These are phyloP conservation scores for Cloeon dipterum DNA, from an alignment of 2,888 invertebrate species.

Conservation along the genomic window DNA sequence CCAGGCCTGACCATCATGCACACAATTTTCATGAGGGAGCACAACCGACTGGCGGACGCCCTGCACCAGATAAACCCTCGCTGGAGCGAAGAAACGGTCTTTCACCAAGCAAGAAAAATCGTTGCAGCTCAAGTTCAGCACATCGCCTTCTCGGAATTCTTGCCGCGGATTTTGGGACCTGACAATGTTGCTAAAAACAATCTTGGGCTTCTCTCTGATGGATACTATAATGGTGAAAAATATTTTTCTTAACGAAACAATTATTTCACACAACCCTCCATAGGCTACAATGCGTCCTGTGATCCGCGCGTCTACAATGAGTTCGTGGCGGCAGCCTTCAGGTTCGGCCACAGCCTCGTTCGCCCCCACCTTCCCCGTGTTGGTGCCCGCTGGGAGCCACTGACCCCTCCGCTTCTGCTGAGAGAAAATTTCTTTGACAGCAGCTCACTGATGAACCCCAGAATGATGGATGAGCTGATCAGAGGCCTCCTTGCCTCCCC, in stretches of 20 bases:
- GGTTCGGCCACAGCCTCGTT: conserved; percentile 74
- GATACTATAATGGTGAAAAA: conserved; percentile 53
- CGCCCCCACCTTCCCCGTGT: conserved; percentile 68
- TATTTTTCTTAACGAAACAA: too few species aligned
- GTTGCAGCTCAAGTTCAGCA: conserved; percentile 59
- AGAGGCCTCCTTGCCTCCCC: conserved; percentile 71
- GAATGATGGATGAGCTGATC: conserved; percentile 64
- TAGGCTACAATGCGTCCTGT: conserved; percentile 61
- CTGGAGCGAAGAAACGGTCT: conserved; percentile 72
- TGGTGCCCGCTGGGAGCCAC: conserved; percentile 51
- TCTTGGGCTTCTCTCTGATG: conserved; percentile 54
- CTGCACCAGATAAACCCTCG: conserved; percentile 63
- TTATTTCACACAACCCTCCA: too few species aligned
- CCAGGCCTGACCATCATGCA: conserved; percentile 74
- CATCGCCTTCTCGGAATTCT: conserved; percentile 66
- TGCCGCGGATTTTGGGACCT: conserved; percentile 78
- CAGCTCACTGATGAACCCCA: conserved; percentile 18
- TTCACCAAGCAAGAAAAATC: conserved; percentile 56
- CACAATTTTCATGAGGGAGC: conserved; percentile 70
- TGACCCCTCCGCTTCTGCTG: conserved; percentile 62
- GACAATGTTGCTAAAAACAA: conserved; percentile 74
- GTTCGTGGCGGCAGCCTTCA: conserved; percentile 74
- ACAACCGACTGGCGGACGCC: conserved; percentile 64
- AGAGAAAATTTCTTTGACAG: conserved; percentile 82
- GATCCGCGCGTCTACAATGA: conserved; percentile 77